These are phyloP conservation scores for Colletes gigas DNA, from an alignment of 1,140 invertebrate genomes.

Conservation along the genomic window DNA sequence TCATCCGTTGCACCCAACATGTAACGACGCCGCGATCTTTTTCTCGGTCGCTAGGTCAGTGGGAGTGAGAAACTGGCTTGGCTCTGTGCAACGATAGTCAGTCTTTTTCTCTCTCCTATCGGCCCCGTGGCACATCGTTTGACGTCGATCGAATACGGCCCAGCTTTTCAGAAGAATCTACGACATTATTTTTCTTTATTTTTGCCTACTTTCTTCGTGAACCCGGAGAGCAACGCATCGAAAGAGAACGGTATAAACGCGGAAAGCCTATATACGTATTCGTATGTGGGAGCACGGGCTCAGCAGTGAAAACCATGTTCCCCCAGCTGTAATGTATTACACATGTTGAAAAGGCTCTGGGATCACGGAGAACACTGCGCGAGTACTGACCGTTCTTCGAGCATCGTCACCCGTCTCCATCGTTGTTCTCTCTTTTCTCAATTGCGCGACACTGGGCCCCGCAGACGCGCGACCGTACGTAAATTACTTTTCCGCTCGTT, in stretches of 20 bases:
- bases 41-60: slow-evolving; percentile 76
- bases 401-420: slow-evolving; percentile 11
- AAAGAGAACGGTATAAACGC: neutral
- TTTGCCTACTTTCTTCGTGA: too few species aligned
- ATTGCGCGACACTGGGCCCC: neutral
- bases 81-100: slow-evolving; percentile 78
- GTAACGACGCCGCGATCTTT: slow-evolving; percentile 40
- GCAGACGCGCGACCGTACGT: neutral
- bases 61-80: slow-evolving; percentile 82
- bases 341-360: slow-evolving; percentile 73
- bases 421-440: slow-evolving; percentile 2
- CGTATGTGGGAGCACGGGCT: slow-evolving; percentile 61
- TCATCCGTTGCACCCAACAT: slow-evolving; percentile 9
- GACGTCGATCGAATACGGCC: neutral
- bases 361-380: slow-evolving; percentile 79
- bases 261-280: neutral
- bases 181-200: too few species aligned
- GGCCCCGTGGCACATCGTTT: slow-evolving; percentile 72
- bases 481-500: slow-evolving; percentile 36
- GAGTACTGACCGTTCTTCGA: slow-evolving; percentile 70
- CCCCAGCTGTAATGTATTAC: slow-evolving; percentile 72
- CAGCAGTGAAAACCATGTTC: slow-evolving; percentile 80
- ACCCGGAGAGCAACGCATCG: neutral
- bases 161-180: slow-evolving; percentile 3
- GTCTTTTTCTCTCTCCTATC: slow-evolving; percentile 83